Percentiles rank a stretch among this genome's conserved stretches.
phyloP scores from a whole-genome alignment of 2,113 vertebrate species.

The Alosa alosa region DNA sequence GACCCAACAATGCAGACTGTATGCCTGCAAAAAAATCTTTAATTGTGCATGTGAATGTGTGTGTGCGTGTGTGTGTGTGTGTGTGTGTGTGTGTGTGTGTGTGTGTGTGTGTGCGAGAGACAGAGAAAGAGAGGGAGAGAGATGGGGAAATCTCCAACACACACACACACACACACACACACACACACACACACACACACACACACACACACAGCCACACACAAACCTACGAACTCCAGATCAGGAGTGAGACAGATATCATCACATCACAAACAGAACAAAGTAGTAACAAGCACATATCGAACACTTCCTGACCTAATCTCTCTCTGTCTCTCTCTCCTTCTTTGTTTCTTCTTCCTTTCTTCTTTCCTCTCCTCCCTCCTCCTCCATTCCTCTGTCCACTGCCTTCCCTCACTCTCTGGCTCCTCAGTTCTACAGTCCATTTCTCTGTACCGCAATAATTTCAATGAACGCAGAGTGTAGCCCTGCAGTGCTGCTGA shows the following conservation, averaged over 20 bases:
- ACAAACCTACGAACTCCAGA: background rate
- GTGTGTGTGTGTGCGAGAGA: too few species aligned
- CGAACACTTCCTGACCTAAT: background rate
- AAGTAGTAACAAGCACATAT: background rate
- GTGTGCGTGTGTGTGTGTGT: too few species aligned
- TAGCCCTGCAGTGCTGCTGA: background rate
- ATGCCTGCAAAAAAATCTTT: too few species aligned
- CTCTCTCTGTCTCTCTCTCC: background rate
- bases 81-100: too few species aligned
- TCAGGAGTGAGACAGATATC: background rate
- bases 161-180: too few species aligned
- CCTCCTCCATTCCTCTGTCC: background rate
- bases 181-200: background rate
- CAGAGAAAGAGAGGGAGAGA: too few species aligned
- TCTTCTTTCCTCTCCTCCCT: conserved; percentile 18
- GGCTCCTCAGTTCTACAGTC: conserved; percentile 29
- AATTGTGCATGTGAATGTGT: too few species aligned
- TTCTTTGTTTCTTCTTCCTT: conserved; percentile 34
- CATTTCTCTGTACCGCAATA: background rate
- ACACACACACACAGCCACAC: background rate
- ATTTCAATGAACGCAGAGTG: conserved; percentile 10
- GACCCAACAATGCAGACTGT: too few species aligned
- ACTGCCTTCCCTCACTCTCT: conserved; percentile 28
- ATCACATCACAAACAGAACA: background rate
- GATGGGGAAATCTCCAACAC: too few species aligned